Base-by-base conservation (phyloP, 2,797 vertebrate species). In the Sciurus carolinensis region DNA sequence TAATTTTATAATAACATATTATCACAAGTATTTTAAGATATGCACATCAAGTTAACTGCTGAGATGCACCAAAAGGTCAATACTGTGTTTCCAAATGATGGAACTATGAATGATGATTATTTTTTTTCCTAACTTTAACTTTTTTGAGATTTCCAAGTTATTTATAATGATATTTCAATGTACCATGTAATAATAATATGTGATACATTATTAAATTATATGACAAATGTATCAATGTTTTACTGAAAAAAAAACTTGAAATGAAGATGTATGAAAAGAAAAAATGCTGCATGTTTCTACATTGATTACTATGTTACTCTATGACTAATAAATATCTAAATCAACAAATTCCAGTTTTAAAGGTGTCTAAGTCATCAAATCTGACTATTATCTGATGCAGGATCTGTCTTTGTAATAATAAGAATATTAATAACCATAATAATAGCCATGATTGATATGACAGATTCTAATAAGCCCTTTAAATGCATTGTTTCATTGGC, bases 221-320 rank as follows among this genome's bases (percentile, higher is more conserved):
- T 90, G n/a, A 89, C 57, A 88, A 92, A 42, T 66, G 8, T 62
- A 73, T 42, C 76, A 66, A 28, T 42, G 87, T 54, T 90, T 96
- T 90, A 85, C 42, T 92, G n/a, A 77, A 90, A 89, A 36, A 36
- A 39, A 94, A 64, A 15, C 1, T 54, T 57, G n/a, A 20, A n/a
- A 90, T 52, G 39, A 84, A 93, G 92, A 87, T 57, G 92, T 84
- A 64, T 39, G n/a, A 89, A 76, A 69, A 88, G 57, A 77, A 81
- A 59, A 28, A 4, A 33, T 36, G 17, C 42, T 14, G 9, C 39
- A 33, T 64, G n/a, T 81, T 87, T 87, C 54, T 82, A 75, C 30
- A 66, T 6, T 87, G 92, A 81, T 92, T 82, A 91, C 47, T 96
- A 44, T 81, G 22, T 57, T 12, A 67, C 17, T 6, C 30, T 90